Base-by-base conservation (phyloP, 2,113 vertebrate genomes). In the Leucoraja erinaceus region DNA sequence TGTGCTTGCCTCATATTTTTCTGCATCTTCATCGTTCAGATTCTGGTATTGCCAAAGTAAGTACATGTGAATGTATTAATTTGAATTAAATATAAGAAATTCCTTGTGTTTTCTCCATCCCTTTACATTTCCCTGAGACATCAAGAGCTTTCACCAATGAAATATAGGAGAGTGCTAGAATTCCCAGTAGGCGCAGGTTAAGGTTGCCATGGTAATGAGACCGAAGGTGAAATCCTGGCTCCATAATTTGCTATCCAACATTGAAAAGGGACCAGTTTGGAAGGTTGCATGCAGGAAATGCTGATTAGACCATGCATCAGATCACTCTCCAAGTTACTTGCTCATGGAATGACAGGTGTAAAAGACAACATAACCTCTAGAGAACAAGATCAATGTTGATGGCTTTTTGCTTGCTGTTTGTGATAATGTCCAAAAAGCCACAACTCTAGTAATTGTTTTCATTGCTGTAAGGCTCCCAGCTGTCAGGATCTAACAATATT, bases 1-100 rank as follows among this genome's bases (percentile, higher is more conserved):
- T 99, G 98, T 84, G 98, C 98, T 93, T 99, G 97, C 93, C 96
- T 99, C 94, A 99, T 99, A 94, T 98, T 99, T 95, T 97, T 98
- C 97, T 99, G 98, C 95, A 98, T 99, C 95, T 99, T 99, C 93
- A 95, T 99, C 12, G 98, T 99, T 93, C 98, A 99, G 96, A 96
- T 98, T 94, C 97, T 99, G 10, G 98, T 99, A 33, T 93, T 99
- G 94, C 98, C 98, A 93, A 99, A 99, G 98, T 99, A 97, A 95
- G 98, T 97, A 59, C 86, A 0, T 20, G 63, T 94, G 88, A 91
- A 54, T 91, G 70, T 11, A 72, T 16, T 54, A 54, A 20, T 54
- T 33, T 72, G 6, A 66, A 90, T 90, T 5, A 66, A 90, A 66
- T 90, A 61, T 3, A 25, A 54, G 79, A 3, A 54, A 25, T 56